Percentiles rank a stretch among this genome's conserved stretches.
Conservation (phyloP, 1,140 invertebrate genomes). For the Megathymus violae region DNA sequence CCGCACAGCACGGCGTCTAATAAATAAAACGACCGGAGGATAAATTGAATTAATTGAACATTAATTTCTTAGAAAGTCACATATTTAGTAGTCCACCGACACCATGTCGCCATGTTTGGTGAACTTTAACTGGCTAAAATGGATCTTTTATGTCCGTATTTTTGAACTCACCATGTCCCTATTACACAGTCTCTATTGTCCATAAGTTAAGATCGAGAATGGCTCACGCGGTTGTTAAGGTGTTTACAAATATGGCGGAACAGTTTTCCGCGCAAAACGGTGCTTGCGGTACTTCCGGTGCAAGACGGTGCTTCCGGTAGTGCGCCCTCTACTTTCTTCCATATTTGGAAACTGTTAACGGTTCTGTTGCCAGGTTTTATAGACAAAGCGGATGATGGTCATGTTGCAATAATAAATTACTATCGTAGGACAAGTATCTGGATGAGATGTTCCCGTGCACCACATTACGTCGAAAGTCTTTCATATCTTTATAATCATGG, state of each 20-base stretch:
- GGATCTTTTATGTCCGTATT: background rate
- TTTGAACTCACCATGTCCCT: background rate
- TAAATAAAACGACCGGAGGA: background rate
- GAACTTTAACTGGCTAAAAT: background rate
- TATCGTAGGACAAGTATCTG: too few species aligned
- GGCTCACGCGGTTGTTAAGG: background rate
- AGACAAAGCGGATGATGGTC: background rate
- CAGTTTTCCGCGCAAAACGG: background rate
- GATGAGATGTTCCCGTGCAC: too few species aligned
- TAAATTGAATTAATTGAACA: background rate
- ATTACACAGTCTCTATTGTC: background rate
- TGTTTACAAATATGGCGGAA: constrained; percentile 2
- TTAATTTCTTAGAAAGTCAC: background rate
- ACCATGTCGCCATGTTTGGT: background rate
- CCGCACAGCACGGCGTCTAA: background rate
- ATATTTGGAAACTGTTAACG: background rate
- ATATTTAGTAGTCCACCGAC: background rate
- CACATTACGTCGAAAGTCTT: too few species aligned
- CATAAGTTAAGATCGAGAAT: background rate
- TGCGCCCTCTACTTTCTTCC: constrained; percentile 3
- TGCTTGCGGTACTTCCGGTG: constrained; percentile 3
- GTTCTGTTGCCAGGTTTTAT: background rate
- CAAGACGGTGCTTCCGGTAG: background rate
- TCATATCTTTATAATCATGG: too few species aligned
- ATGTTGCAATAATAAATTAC: background rate